These are phyloP conservation scores for Heterodera carotae DNA, from an alignment of 1,140 invertebrate genomes.

Conservation along the genomic window DNA sequence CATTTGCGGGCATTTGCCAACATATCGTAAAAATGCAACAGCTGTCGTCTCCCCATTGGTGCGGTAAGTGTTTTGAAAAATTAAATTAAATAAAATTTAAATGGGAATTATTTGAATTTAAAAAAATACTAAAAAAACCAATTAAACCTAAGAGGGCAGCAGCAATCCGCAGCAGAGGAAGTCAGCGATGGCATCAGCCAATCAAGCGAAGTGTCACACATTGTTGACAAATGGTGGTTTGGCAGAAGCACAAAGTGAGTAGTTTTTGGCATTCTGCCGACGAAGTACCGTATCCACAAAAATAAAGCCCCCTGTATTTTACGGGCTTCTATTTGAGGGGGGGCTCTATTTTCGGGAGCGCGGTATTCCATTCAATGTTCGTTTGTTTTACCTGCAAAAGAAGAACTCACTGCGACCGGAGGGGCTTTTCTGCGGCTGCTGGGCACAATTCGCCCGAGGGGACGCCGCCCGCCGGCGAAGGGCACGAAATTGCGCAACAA, in stretches of 20 bases:
- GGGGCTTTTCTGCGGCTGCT: slow-evolving; percentile 43
- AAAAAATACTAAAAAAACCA: no score
- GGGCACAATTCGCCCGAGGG: slow-evolving; percentile 23
- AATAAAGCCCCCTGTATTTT: no score
- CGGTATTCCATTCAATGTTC: no score
- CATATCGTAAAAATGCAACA: neutral
- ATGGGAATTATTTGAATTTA: neutral
- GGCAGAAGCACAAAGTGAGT: slow-evolving; percentile 59
- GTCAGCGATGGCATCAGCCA: neutral
- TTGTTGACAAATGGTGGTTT: slow-evolving; percentile 64
- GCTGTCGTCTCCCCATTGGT: slow-evolving; percentile 22
- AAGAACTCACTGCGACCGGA: slow-evolving; percentile 63
- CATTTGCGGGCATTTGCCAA: neutral
- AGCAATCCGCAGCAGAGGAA: neutral
- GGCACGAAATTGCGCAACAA: no score
- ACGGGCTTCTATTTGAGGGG: no score
- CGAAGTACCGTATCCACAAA: slow-evolving; percentile 23
- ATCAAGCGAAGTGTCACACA: slow-evolving; percentile 54
- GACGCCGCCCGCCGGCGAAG: slow-evolving; percentile 15
- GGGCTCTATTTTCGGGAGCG: no score
- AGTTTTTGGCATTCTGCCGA: no score
- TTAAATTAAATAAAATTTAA: neutral
- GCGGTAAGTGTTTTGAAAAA: slow-evolving; percentile 1
- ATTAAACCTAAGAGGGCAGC: slow-evolving; percentile 9
- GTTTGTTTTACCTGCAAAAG: no score